Conservation (phyloP, 2,888 invertebrate species). For the Hemithea aestivaria region DNA sequence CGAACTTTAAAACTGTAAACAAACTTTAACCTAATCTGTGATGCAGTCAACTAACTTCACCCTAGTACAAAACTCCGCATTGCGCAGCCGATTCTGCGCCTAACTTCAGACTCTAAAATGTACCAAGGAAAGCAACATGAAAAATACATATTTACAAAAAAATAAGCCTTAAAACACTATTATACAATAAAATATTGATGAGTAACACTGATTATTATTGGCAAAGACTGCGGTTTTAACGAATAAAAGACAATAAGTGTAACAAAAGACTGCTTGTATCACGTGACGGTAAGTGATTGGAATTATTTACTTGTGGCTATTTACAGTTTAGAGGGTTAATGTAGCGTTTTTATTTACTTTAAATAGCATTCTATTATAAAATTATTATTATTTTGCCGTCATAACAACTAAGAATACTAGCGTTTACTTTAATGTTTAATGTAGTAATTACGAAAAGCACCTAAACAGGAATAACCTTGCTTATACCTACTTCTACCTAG, state of each 20-base stretch:
- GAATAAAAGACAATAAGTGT: slow-evolving; percentile 26
- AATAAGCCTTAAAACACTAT: slow-evolving; percentile 11
- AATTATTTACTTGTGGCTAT: background rate
- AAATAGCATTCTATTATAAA: too few relatives aligned
- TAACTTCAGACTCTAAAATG: slow-evolving; percentile 45
- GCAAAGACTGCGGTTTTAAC: too few relatives aligned
- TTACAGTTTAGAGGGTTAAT: too few relatives aligned
- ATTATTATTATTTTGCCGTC: too few relatives aligned
- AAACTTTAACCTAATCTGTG: slow-evolving; percentile 25
- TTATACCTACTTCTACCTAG: too few relatives aligned
- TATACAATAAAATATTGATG: slow-evolving; percentile 17
- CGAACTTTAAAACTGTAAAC: background rate
- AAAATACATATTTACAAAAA: slow-evolving; percentile 26
- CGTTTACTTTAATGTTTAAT: too few relatives aligned
- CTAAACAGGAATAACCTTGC: too few relatives aligned
- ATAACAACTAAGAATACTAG: too few relatives aligned
- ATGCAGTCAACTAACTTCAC: slow-evolving; percentile 45
- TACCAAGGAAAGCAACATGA: slow-evolving; percentile 27
- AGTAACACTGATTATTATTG: background rate
- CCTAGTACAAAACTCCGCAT: slow-evolving; percentile 47
- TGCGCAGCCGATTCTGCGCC: slow-evolving; percentile 45
- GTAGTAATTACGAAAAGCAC: too few relatives aligned
- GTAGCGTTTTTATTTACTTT: too few relatives aligned
- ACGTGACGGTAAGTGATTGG: too few relatives aligned
- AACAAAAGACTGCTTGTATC: slow-evolving; percentile 13